Evolutionary conservation across 2,888 invertebrate genomes (phyloP).

Genomic region (Oligia latruncula): DNA sequence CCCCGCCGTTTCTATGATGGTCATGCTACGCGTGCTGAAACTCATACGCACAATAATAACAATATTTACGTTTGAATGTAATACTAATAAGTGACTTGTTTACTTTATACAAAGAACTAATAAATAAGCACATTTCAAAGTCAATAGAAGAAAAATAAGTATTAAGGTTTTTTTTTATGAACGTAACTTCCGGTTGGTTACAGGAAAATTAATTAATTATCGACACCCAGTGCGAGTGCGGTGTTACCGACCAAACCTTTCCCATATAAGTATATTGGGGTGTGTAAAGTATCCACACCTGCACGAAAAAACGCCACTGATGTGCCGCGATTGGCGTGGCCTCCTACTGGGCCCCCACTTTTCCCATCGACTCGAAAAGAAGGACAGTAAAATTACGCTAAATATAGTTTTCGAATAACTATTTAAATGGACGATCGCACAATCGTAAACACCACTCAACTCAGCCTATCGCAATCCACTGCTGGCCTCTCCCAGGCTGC

Average conservation of each 20-base stretch:
- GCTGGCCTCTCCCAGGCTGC: too few relatives aligned
- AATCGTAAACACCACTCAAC: not conserved
- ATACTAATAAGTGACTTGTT: not conserved
- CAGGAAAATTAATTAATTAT: not conserved
- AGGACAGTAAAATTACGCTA: not conserved
- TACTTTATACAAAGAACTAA: not conserved
- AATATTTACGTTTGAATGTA: not conserved
- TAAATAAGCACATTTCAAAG: not conserved
- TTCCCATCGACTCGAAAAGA: not conserved
- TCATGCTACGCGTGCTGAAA: too few relatives aligned
- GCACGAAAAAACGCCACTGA: not conserved
- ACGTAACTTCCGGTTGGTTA: not conserved
- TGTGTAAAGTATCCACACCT: not conserved
- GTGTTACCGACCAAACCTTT: not conserved
- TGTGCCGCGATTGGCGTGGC: not conserved
- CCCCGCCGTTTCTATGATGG: too few relatives aligned
- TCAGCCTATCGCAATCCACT: too few relatives aligned
- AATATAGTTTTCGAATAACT: not conserved
- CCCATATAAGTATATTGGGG: not conserved
- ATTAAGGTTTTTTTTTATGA: not conserved
- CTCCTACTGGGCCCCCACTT: too few relatives aligned
- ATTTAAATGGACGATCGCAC: not conserved
- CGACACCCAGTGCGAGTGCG: too few relatives aligned
- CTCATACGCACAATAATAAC: not conserved
- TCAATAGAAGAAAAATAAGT: too few relatives aligned